These are phyloP conservation scores for Mesorhabditis spiculigera DNA, from an alignment of 2,888 invertebrate species.

Conservation along the genomic window DNA sequence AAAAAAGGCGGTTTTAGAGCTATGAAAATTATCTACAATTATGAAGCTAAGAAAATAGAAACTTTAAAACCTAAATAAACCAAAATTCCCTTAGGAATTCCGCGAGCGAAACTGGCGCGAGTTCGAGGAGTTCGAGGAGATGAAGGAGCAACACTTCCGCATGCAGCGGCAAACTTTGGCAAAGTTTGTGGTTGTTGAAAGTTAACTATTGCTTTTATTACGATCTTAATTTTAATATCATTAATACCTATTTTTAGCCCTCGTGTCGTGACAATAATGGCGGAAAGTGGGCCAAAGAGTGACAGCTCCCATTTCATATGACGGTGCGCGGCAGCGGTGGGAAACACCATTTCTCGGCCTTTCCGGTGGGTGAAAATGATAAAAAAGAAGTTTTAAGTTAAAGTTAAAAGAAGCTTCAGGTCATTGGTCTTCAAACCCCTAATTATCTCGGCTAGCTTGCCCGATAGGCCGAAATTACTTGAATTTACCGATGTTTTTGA, in stretches of 20 bases:
- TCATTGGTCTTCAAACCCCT: too few species aligned
- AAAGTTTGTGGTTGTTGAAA: neutral
- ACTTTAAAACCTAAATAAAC: neutral
- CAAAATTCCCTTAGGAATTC: conserved; percentile 60
- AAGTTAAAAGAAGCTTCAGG: neutral
- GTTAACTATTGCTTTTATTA: neutral
- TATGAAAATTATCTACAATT: conserved; percentile 15
- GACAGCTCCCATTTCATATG: neutral
- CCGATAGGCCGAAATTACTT: too few species aligned
- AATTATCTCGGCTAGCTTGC: too few species aligned
- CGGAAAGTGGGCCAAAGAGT: neutral
- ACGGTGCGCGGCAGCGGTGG: conserved; percentile 5
- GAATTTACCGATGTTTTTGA: too few species aligned
- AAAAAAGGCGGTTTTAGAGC: neutral
- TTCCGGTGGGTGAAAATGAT: neutral
- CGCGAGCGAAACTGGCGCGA: conserved; percentile 50
- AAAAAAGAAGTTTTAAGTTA: neutral
- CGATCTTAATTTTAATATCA: neutral
- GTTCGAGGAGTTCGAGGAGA: conserved; percentile 47
- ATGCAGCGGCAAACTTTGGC: neutral
- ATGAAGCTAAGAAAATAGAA: neutral
- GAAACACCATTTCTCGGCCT: neutral
- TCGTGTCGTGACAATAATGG: neutral
- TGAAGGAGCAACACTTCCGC: conserved; percentile 25
- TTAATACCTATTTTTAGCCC: neutral